These are phyloP conservation scores for Drosophila hamatofila DNA, from an alignment of 2,888 invertebrate genomes.

Conservation along the genomic window DNA sequence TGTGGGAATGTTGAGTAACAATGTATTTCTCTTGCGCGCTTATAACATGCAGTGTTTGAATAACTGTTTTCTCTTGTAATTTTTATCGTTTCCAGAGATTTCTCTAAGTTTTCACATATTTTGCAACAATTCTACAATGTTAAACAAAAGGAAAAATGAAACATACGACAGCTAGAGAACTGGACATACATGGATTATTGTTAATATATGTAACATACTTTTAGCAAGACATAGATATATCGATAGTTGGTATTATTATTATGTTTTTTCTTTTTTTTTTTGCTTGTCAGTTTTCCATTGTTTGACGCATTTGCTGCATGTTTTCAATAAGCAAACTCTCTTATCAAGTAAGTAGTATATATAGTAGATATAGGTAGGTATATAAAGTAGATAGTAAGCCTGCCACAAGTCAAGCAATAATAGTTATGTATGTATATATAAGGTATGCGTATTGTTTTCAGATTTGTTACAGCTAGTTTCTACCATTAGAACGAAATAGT, in stretches of 20 bases:
- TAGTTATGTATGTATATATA: constrained; percentile 27
- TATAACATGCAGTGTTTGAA: constrained; percentile 53
- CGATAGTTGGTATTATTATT: constrained; percentile 38
- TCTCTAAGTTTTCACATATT: constrained; percentile 28
- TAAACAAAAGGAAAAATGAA: constrained; percentile 51
- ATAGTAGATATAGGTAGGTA: constrained; percentile 31
- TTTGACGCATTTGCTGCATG: constrained; percentile 47
- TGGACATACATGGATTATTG: constrained; percentile 55
- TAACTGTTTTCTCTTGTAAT: constrained; percentile 20
- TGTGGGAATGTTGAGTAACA: constrained; percentile 4
- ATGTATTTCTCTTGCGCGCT: constrained; percentile 20
- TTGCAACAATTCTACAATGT: constrained; percentile 61
- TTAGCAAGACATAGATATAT: constrained; percentile 65
- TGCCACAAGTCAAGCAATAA: constrained; percentile 64
- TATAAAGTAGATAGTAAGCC: constrained; percentile 46
- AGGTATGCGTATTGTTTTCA: constrained; percentile 37
- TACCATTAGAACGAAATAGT: constrained; percentile 58
- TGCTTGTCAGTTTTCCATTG: constrained; percentile 32
- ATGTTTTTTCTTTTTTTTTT: neutral
- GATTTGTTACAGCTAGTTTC: constrained; percentile 67
- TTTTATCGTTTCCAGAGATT: constrained; percentile 20
- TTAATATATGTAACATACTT: constrained; percentile 38
- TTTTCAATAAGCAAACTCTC: constrained; percentile 67
- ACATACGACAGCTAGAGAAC: constrained; percentile 65
- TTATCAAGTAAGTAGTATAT: constrained; percentile 45